Conservation (phyloP, 2,888 invertebrate species). For the Diaprepes abbreviatus region DNA sequence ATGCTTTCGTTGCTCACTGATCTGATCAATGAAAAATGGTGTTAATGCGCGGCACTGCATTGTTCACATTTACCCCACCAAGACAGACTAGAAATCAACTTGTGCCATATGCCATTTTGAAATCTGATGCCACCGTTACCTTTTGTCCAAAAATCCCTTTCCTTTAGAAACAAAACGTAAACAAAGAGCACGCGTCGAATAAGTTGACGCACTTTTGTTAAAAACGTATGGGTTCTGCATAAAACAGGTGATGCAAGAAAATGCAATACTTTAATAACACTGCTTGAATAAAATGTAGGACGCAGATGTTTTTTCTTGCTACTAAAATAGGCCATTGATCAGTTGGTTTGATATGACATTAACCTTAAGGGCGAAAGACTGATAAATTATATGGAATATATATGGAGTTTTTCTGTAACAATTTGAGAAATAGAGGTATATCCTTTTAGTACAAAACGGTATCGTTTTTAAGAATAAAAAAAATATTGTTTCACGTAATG, state of each 20-base stretch:
- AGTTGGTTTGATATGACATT: neutral
- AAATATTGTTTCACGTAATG: too few relatives aligned
- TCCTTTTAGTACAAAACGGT: too few relatives aligned
- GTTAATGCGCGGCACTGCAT: neutral
- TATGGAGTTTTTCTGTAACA: too few relatives aligned
- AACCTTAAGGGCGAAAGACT: neutral
- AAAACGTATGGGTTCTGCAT: conserved; percentile 17
- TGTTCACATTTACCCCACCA: neutral
- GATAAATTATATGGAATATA: too few relatives aligned
- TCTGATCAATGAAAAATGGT: neutral
- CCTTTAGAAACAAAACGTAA: conserved; percentile 6
- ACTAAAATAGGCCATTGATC: conserved; percentile 19
- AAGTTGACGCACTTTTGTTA: conserved; percentile 37
- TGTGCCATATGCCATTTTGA: conserved; percentile 32
- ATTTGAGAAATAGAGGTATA: too few relatives aligned
- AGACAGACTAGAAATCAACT: conserved; percentile 25
- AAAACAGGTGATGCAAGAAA: conserved; percentile 36
- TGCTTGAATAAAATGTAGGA: conserved; percentile 28
- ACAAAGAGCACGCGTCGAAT: conserved; percentile 18
- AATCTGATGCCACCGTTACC: conserved; percentile 23
- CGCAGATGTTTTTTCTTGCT: conserved; percentile 26
- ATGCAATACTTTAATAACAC: conserved; percentile 29
- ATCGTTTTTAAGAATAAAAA: too few relatives aligned
- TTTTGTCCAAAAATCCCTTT: conserved; percentile 26
- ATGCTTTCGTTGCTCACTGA: neutral